A percentile compares a stretch with the other conserved stretches of the same genome.
Conservation (phyloP, 2,113 vertebrate species). For the Tympanuchus pallidicinctus region DNA sequence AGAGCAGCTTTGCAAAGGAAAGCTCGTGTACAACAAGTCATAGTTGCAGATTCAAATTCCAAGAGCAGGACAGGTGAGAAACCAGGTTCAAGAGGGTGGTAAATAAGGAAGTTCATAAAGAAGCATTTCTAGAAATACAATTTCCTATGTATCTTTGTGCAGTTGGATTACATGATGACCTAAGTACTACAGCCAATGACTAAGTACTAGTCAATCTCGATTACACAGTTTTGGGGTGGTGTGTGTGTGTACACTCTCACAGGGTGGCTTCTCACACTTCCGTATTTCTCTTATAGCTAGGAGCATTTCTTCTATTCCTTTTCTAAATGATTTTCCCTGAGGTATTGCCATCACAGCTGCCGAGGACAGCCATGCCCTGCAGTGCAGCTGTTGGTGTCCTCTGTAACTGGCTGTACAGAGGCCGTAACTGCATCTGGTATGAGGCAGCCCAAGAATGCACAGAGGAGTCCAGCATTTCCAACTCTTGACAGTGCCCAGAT, state of each 20-base stretch:
- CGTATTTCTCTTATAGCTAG: neutral
- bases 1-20: neutral
- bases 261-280: neutral
- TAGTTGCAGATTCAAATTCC: neutral
- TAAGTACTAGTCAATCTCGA: neutral
- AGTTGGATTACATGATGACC: neutral
- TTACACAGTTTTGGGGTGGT: neutral
- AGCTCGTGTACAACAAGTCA: neutral
- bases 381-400: accelerated
- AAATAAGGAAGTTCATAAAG: neutral
- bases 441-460: neutral
- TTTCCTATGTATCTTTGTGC: neutral
- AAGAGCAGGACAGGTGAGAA: neutral
- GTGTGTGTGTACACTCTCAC: neutral
- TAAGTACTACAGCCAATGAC: neutral
- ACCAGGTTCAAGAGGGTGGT: neutral
- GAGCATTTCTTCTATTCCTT: neutral
- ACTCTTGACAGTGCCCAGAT: neutral
- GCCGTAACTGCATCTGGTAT: accelerated
- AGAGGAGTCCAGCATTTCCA: neutral
- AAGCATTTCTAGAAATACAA: neutral
- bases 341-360: accelerated
- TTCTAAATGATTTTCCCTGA: neutral
- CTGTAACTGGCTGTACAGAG: neutral
- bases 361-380: accelerated